These are phyloP conservation scores for Potorous gilbertii DNA, from an alignment of 2,797 vertebrate genomes.

Conservation along the genomic window DNA sequence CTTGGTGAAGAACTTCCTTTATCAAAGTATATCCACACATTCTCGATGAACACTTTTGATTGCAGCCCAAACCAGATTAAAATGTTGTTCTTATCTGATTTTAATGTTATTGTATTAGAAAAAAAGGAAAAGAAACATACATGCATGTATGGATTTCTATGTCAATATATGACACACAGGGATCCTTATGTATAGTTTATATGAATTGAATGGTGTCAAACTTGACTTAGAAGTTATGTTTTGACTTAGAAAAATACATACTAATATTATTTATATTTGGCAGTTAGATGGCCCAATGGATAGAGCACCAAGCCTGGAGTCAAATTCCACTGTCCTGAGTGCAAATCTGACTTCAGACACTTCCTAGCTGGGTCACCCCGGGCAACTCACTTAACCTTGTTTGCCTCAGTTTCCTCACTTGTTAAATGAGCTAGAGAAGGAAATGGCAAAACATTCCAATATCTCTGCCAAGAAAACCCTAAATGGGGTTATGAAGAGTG, in stretches of 20 bases:
- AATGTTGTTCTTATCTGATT: not conserved
- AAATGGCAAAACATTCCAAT: not conserved
- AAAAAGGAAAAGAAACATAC: not conserved
- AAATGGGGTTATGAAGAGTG: not conserved
- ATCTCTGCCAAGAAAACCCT: not conserved
- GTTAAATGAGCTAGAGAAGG: not conserved
- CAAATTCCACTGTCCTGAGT: not conserved
- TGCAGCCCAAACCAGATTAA: not conserved
- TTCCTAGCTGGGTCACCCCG: not conserved
- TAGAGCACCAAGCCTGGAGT: not conserved
- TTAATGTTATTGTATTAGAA: not conserved
- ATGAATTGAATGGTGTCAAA: not conserved
- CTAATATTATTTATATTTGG: not conserved
- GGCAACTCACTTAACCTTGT: not conserved
- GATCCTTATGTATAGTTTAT: not conserved
- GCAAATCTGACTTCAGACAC: not conserved
- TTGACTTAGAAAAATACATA: not conserved
- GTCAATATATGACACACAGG: not conserved
- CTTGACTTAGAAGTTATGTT: not conserved
- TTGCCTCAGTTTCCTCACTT: not conserved
- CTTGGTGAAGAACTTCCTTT: not conserved
- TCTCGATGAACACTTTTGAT: not conserved
- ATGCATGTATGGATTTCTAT: not conserved
- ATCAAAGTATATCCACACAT: not conserved
- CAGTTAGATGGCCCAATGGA: not conserved